Evolutionary conservation across 2,888 invertebrate species (phyloP).

Genomic region (Tethea ocularis): DNA sequence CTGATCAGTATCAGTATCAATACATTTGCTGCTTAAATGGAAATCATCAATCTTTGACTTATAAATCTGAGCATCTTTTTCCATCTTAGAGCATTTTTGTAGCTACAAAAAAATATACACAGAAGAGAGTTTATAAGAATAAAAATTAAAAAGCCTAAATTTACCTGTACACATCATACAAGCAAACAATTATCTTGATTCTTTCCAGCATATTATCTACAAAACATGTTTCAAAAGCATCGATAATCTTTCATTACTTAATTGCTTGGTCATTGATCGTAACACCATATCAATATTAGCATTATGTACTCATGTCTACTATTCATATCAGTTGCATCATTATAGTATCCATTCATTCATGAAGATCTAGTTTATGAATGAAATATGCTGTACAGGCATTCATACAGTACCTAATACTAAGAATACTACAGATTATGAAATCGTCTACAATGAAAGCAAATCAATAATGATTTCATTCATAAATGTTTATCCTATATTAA

Average conservation of each 20-base stretch:
- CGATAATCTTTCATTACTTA: background rate
- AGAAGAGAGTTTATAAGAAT: no score
- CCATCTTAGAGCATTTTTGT: no score
- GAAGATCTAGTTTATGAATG: background rate
- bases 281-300: background rate
- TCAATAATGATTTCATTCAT: no score
- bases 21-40: no score
- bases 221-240: background rate
- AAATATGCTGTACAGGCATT: background rate
- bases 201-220: background rate
- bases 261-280: background rate
- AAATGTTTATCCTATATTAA: no score
- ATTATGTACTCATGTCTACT: background rate
- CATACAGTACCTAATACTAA: no score
- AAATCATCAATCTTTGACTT: no score
- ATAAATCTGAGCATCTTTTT: no score
- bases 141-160: no score
- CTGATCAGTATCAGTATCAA: no score
- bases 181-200: background rate
- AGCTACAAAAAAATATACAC: no score
- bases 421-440: background rate
- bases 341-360: background rate
- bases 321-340: background rate
- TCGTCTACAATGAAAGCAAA: no score
- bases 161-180: background rate